These are phyloP conservation scores for Drosophila robusta DNA, from an alignment of 2,888 invertebrate genomes.

Conservation along the genomic window DNA sequence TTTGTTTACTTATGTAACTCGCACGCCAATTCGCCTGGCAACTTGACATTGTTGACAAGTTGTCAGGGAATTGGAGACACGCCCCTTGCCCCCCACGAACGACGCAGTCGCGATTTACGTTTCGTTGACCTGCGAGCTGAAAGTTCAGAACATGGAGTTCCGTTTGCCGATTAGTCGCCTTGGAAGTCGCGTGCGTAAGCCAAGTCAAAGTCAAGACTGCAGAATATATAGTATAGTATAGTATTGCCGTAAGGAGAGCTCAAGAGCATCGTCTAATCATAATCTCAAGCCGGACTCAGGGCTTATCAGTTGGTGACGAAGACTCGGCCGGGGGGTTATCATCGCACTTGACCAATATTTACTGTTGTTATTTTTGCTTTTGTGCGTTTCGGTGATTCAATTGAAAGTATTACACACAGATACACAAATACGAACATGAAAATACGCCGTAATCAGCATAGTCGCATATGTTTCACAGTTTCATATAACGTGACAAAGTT, in stretches of 20 bases:
- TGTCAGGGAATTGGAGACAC: constrained; percentile 28
- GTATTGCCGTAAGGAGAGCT: not conserved
- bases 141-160: constrained; percentile 22
- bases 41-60: constrained; percentile 51
- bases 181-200: constrained; percentile 59
- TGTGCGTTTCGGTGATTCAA: constrained; percentile 57
- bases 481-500: constrained; percentile 54
- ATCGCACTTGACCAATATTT: constrained; percentile 62
- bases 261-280: not conserved
- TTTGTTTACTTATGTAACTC: constrained; percentile 13
- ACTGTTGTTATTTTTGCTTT: constrained; percentile 20
- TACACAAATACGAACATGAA: constrained; percentile 4
- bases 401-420: constrained; percentile 51
- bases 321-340: constrained; percentile 62
- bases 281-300: constrained; percentile 42
- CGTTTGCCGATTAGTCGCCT: constrained; percentile 15
- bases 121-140: constrained; percentile 13
- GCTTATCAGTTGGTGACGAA: constrained; percentile 52
- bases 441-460: constrained; percentile 25
- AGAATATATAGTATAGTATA: not conserved
- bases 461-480: constrained; percentile 29
- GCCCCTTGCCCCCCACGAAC: not conserved
- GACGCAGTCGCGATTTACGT: constrained; percentile 43
- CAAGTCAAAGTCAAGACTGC: constrained; percentile 59
- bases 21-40: constrained; percentile 64